Evolutionary conservation across 2,797 vertebrate species (phyloP).

Genomic region (Neosilurus hyrtlii): DNA sequence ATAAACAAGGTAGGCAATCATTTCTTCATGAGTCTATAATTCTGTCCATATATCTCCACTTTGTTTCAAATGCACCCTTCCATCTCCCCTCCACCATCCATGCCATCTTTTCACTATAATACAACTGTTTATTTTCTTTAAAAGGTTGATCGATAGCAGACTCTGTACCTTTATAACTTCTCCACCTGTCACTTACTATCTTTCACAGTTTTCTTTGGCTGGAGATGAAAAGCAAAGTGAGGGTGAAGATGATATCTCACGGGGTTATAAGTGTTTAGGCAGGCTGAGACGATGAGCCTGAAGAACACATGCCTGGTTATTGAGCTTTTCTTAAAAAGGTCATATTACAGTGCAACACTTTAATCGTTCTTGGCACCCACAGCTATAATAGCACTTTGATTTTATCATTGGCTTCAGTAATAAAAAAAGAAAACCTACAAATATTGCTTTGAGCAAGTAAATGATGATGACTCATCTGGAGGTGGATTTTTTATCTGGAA

Average conservation of each 20-base stretch:
- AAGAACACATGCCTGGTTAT: slow-evolving; percentile 22
- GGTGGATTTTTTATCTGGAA: not conserved
- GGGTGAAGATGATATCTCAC: slow-evolving; percentile 26
- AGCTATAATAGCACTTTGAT: slow-evolving; percentile 21
- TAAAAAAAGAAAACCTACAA: not conserved
- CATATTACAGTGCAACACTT: slow-evolving; percentile 26
- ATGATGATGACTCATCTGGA: not conserved
- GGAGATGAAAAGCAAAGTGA: slow-evolving; percentile 16
- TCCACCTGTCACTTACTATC: not conserved
- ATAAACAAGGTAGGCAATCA: not conserved
- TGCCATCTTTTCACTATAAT: not conserved
- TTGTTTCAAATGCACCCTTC: not conserved
- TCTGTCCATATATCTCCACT: not conserved
- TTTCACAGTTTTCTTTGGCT: not conserved
- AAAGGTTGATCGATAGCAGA: slow-evolving; percentile 19
- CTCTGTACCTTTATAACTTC: not conserved
- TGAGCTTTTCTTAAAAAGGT: slow-evolving; percentile 16
- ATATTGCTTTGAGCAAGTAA: slow-evolving; percentile 1
- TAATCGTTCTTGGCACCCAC: slow-evolving; percentile 18
- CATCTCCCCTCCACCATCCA: not conserved
- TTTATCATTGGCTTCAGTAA: slow-evolving; percentile 5
- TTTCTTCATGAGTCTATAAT: not conserved
- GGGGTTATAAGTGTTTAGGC: not conserved
- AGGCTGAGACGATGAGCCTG: slow-evolving; percentile 15
- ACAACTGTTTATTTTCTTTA: slow-evolving; percentile 16